phyloP scores from a whole-genome alignment of 2,113 vertebrate species.

The Bubo bubo region DNA sequence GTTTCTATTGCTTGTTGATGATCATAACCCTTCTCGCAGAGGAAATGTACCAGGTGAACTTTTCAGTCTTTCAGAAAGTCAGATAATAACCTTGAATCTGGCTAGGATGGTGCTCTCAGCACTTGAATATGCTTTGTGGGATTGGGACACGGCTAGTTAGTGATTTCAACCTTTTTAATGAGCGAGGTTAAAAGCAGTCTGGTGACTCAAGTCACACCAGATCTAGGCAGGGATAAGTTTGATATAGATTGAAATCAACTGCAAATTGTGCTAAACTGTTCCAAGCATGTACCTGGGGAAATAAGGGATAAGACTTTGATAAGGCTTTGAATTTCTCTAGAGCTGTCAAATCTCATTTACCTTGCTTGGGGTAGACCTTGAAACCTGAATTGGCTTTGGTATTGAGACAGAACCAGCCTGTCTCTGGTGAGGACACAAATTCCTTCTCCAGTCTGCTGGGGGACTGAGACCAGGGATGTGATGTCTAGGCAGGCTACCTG shows the following conservation, averaged over 20 bases:
- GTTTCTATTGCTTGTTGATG: neutral
- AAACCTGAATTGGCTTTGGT: neutral
- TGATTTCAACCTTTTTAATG: neutral
- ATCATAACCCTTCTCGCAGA: neutral
- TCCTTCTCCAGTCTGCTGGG: neutral
- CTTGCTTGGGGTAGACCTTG: neutral
- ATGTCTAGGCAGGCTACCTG: neutral
- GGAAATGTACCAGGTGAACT: neutral
- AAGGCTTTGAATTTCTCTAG: neutral
- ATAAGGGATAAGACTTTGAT: neutral
- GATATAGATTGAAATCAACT: neutral
- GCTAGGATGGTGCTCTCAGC: neutral
- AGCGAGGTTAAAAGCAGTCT: neutral
- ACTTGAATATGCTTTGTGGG: neutral
- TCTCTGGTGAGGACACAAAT: neutral
- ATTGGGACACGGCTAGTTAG: neutral
- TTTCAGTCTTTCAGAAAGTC: neutral
- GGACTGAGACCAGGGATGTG: neutral
- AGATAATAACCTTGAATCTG: neutral
- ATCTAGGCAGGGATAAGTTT: neutral
- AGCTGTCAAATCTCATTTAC: neutral
- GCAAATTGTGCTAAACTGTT: neutral
- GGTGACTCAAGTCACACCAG: neutral
- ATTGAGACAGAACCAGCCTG: neutral
- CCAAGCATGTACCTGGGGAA: neutral